Evolutionary conservation across 1,140 invertebrate species (phyloP).

Genomic region (Plectrocnemia conspersa): DNA sequence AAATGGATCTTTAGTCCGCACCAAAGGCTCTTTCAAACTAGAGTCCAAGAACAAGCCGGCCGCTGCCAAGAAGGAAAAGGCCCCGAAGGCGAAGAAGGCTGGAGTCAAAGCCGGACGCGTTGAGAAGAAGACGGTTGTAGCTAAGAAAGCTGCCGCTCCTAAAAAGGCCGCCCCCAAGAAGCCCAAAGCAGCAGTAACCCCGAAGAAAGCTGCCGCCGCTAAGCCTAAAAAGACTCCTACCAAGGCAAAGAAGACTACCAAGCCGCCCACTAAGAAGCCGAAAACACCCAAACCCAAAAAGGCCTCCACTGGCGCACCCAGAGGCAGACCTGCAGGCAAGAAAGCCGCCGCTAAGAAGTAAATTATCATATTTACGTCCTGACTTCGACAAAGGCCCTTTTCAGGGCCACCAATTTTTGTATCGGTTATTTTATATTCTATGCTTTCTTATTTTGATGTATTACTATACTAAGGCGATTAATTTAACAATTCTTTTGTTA

Average conservation of each 20-base stretch:
- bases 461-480: too few species aligned
- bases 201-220: too few species aligned
- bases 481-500: too few species aligned
- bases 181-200: conserved; percentile 5
- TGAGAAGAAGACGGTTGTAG: conserved; percentile 44
- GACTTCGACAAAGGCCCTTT: too few species aligned
- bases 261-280: conserved; percentile 29
- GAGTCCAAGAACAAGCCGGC: too few species aligned
- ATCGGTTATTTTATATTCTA: too few species aligned
- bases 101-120: conserved; percentile 60
- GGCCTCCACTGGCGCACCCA: conserved; percentile 17
- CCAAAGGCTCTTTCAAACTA: too few species aligned
- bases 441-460: too few species aligned
- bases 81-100: too few species aligned
- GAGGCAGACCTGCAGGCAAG: conserved; percentile 13
- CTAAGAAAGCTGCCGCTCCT: conserved; percentile 5
- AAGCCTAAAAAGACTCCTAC: conserved; percentile 21
- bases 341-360: conserved; percentile 14
- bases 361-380: too few species aligned
- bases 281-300: conserved; percentile 32
- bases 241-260: conserved; percentile 24
- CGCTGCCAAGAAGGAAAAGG: conserved; percentile 62
- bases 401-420: too few species aligned
- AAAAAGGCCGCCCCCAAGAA: conserved; percentile 17
- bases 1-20: conserved; percentile 52